These are phyloP conservation scores for Cryptus viduatorius DNA, from an alignment of 2,888 invertebrate genomes.

Conservation along the genomic window DNA sequence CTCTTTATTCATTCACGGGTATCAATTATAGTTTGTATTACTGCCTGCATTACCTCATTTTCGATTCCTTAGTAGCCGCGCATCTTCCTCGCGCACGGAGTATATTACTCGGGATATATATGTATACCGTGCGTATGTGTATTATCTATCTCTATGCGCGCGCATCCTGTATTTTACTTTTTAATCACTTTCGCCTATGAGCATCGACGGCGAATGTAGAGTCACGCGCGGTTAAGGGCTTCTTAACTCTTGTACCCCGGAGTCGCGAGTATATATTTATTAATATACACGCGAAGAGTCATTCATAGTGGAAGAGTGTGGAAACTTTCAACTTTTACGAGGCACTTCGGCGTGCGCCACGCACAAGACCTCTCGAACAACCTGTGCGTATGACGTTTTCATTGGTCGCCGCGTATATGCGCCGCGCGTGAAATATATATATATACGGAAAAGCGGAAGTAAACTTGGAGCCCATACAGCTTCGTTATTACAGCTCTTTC, in stretches of 20 bases:
- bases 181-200: constrained; percentile 20
- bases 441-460: constrained; percentile 36
- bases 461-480: constrained; percentile 12
- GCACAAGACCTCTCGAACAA: constrained; percentile 1
- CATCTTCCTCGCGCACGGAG: not conserved
- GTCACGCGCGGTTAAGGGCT: constrained; percentile 14
- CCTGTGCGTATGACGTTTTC: constrained; percentile 35
- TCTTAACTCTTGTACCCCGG: not conserved
- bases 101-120: not conserved
- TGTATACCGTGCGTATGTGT: not conserved
- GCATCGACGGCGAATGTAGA: constrained; percentile 29
- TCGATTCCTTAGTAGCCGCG: constrained; percentile 11
- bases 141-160: not conserved
- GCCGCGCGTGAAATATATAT: constrained; percentile 2
- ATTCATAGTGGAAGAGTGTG: constrained; percentile 32
- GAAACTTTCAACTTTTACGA: constrained; percentile 58
- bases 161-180: constrained; percentile 19
- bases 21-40: constrained; percentile 27
- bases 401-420: constrained; percentile 13
- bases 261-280: constrained; percentile 10
- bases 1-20: constrained; percentile 24
- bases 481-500: constrained; percentile 32
- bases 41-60: constrained; percentile 35
- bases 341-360: constrained; percentile 47
- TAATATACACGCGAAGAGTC: constrained; percentile 28